Conservation (phyloP, 2,797 vertebrate species). For the Poeciliopsis turneri region DNA sequence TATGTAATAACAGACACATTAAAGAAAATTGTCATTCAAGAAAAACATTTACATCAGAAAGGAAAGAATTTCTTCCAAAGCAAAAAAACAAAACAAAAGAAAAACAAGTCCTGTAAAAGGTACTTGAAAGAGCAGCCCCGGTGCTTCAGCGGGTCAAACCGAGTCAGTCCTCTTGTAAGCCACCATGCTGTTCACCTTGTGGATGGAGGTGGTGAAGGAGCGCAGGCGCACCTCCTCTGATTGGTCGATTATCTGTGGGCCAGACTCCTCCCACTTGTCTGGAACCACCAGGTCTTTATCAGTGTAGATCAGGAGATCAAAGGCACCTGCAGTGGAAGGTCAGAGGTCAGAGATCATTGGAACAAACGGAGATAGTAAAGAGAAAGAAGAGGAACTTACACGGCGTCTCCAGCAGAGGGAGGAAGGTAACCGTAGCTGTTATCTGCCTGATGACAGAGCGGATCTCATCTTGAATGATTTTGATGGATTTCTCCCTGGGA, state of each 20-base stretch:
- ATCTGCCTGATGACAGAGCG: slow-evolving; percentile 95
- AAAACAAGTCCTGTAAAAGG: neutral
- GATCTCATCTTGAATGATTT: slow-evolving; percentile 96
- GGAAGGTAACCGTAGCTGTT: slow-evolving; percentile 94
- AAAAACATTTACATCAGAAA: slow-evolving; percentile 70
- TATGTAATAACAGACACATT: neutral
- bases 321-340: slow-evolving; percentile 83
- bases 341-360: neutral
- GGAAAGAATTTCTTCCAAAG: slow-evolving; percentile 1
- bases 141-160: slow-evolving; percentile 32
- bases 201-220: slow-evolving; percentile 95
- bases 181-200: slow-evolving; percentile 94
- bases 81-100: neutral
- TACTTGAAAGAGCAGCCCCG: neutral
- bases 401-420: slow-evolving; percentile 91
- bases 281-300: slow-evolving; percentile 93
- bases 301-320: slow-evolving; percentile 95
- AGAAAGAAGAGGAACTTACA: slow-evolving; percentile 83
- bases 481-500: slow-evolving; percentile 91
- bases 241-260: slow-evolving; percentile 92
- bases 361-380: neutral
- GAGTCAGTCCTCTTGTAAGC: slow-evolving; percentile 89
- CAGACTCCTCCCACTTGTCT: slow-evolving; percentile 96
- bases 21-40: slow-evolving; percentile 21
- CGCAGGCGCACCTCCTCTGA: slow-evolving; percentile 94